Evolutionary conservation across 2,888 invertebrate genomes (phyloP).

Genomic region (Teleiodes luculella): DNA sequence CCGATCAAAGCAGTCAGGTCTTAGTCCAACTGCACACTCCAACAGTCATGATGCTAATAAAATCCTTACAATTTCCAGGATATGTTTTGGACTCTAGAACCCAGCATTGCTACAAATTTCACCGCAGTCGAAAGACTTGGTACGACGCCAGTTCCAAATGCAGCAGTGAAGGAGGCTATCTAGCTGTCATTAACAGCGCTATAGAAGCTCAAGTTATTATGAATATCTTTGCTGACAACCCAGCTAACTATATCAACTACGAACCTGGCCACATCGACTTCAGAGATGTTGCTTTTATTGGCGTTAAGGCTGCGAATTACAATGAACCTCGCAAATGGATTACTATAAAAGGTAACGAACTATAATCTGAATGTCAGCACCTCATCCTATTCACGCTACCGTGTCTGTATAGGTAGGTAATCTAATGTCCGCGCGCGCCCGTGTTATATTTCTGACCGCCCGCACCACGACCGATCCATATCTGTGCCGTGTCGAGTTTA

Average conservation of each 20-base stretch:
- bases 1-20: no score
- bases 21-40: no score
- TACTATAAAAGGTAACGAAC: slow-evolving; percentile 8
- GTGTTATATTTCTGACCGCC: no score
- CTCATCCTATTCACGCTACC: no score
- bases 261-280: not conserved
- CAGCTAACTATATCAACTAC: slow-evolving; percentile 7
- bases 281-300: slow-evolving; percentile 16
- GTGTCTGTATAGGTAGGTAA: no score
- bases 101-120: slow-evolving; percentile 32
- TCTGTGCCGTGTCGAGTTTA: no score
- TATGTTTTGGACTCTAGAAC: not conserved
- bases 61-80: not conserved
- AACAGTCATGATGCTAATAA: no score
- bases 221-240: slow-evolving; percentile 16
- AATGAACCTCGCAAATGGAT: not conserved
- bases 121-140: slow-evolving; percentile 22
- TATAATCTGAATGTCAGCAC: no score
- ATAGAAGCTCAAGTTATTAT: slow-evolving; percentile 19
- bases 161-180: slow-evolving; percentile 24
- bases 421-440: no score
- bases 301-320: slow-evolving; percentile 8
- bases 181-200: slow-evolving; percentile 27
- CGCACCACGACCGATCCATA: no score
- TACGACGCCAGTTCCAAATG: slow-evolving; percentile 21